Evolutionary conservation across 1,140 invertebrate species (phyloP).

Genomic region (Musca vetustissima): DNA sequence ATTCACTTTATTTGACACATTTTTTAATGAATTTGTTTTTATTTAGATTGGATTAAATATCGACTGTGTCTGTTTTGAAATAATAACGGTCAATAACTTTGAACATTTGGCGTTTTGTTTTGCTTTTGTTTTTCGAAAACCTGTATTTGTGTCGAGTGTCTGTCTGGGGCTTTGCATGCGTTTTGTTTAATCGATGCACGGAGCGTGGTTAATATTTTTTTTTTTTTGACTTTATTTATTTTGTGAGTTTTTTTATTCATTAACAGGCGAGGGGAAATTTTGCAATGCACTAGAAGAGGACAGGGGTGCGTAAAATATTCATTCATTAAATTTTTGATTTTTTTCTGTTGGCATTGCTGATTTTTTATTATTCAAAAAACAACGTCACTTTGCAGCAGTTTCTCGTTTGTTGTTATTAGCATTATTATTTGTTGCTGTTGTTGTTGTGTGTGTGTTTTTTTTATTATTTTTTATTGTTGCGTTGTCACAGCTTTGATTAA

Average conservation of each 20-base stretch:
- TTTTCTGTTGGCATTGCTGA: no score
- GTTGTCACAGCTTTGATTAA: slow-evolving; percentile 46
- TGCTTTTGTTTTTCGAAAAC: slow-evolving; percentile 4
- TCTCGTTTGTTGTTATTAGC: not conserved
- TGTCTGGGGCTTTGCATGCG: not conserved
- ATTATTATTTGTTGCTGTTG: no score
- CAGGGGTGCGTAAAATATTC: no score
- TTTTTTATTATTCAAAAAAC: not conserved
- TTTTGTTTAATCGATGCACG: slow-evolving; percentile 15
- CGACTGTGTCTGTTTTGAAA: slow-evolving; percentile 9
- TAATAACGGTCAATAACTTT: slow-evolving; percentile 17
- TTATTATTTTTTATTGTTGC: slow-evolving; percentile 12
- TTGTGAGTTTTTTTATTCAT: not conserved
- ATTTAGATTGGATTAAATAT: not conserved
- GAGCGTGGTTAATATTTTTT: not conserved
- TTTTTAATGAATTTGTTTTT: slow-evolving; percentile 6
- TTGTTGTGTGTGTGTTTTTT: no score
- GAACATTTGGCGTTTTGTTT: slow-evolving; percentile 10
- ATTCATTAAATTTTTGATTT: no score
- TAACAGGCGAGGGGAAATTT: no score
- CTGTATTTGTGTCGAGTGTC: not conserved
- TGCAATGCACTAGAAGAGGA: no score
- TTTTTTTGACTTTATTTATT: not conserved
- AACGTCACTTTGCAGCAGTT: slow-evolving; percentile 19
- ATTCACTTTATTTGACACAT: not conserved